Base-by-base conservation (phyloP, 1,140 invertebrate species). In the Drosophila orena region DNA sequence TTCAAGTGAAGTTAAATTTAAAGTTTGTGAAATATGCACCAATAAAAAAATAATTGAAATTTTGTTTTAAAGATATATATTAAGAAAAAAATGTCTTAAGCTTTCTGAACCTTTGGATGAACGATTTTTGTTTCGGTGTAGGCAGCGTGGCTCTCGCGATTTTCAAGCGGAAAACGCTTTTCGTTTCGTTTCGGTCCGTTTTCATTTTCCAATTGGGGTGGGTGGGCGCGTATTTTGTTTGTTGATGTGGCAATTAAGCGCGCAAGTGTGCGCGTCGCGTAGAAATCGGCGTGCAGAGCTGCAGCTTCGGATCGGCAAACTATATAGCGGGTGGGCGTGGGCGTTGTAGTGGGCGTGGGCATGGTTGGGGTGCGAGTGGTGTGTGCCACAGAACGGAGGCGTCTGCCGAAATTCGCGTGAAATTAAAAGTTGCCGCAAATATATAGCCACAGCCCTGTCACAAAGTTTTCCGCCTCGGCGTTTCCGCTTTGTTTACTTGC, bases 341-440 rank as follows among this genome's bases (percentile, higher is more conserved):
- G 30, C 7, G 8, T 10, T 8, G 8, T 30, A 10, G 8, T 8
- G 7, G 30, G 30, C 7, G 17, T 17, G 30, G 30, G 50, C 8
- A 2, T 27, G 38, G 10, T 17, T 17, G 17, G 15, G 5, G 57
- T 62, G 58, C 37, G 24, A 24, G 30, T 27, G 61, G 61, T 49
- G 35, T 10, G 24, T 42, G 30, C 35, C 27, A 15, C 12, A 24
- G 10, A 50, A 43, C 27, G 54, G 42, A 58, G 60, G 70, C 55
- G n/a, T 35, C 40, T 46, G 17, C 43, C 56, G 43, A 66, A 64
- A 68, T 68, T 74, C 68, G 77, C 70, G 76, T 71, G 15, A 79
- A 73, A 86, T 78, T 77, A 77, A 86, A 86, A 85, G 54, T 81
- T 81, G 58, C 61, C 69, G 56, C 59, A 77, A 43, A 78, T 77